Evolutionary conservation across 2,113 vertebrate genomes (phyloP).

Genomic region (Gadus macrocephalus): DNA sequence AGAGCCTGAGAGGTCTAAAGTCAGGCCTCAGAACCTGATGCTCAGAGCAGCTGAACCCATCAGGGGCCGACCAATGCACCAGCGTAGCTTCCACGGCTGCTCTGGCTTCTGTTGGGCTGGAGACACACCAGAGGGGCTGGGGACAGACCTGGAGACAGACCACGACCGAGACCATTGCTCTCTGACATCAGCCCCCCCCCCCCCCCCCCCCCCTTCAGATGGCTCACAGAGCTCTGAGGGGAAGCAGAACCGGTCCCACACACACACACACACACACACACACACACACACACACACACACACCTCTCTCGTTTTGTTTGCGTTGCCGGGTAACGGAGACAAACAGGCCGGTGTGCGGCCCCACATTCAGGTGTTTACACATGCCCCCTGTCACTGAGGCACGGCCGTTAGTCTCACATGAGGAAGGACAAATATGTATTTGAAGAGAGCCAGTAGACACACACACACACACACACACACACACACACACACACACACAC

Average conservation of each 20-base stretch:
- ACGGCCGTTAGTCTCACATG: conserved; percentile 15
- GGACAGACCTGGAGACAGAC: too few relatives aligned
- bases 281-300: background rate
- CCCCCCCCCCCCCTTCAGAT: too few relatives aligned
- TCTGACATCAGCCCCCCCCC: background rate
- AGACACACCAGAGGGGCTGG: background rate
- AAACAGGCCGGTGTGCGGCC: conserved; percentile 35
- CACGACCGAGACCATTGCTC: background rate
- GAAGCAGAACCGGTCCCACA: conserved; percentile 47
- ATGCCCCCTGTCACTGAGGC: conserved; percentile 43
- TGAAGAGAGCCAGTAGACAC: background rate
- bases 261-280: too few relatives aligned
- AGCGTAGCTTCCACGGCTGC: too few relatives aligned
- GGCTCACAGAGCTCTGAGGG: conserved; percentile 31
- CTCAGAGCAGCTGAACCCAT: too few relatives aligned
- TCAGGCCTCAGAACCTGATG: too few relatives aligned
- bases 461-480: background rate
- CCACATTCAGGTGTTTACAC: conserved; percentile 39
- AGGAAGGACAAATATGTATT: conserved; percentile 4
- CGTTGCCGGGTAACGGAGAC: conserved; percentile 49
- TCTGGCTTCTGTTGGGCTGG: too few relatives aligned
- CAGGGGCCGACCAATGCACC: too few relatives aligned
- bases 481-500: background rate
- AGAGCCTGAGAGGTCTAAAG: too few relatives aligned
- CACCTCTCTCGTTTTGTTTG: conserved; percentile 39